phyloP scores from a whole-genome alignment of 37 sponge, comb jelly and placozoan genomes.

The Axinella damicornis region DNA sequence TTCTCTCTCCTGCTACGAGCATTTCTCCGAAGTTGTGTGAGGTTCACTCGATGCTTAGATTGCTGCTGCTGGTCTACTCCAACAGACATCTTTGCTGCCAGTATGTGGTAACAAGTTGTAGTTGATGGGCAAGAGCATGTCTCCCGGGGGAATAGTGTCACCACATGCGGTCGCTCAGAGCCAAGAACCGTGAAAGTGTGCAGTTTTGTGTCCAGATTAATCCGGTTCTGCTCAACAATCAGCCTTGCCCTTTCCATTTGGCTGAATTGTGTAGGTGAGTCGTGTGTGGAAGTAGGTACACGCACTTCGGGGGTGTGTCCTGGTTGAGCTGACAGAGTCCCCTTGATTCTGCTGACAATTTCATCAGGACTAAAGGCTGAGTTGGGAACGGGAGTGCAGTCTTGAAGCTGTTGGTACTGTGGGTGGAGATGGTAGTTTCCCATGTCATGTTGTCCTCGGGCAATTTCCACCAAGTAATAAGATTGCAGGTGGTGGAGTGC shows the following conservation, averaged over 20 bases:
- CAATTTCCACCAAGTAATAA: too few relatives aligned
- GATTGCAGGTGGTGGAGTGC: too few relatives aligned
- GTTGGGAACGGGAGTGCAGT: slow-evolving; percentile 15
- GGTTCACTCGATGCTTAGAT: too few relatives aligned
- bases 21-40: too few relatives aligned
- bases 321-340: neutral
- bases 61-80: neutral
- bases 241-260: too few relatives aligned
- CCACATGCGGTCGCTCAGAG: slow-evolving; percentile 38
- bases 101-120: slow-evolving; percentile 63
- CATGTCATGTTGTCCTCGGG: slow-evolving; percentile 24
- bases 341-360: slow-evolving; percentile 27
- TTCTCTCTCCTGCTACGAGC: slow-evolving; percentile 1
- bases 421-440: slow-evolving; percentile 39
- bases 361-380: slow-evolving; percentile 7
- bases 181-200: slow-evolving; percentile 30
- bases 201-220: too few relatives aligned
- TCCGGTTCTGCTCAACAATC: too few relatives aligned
- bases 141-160: slow-evolving; percentile 58
- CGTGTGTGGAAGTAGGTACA: too few relatives aligned
- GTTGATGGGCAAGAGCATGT: slow-evolving; percentile 66
- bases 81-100: slow-evolving; percentile 58
- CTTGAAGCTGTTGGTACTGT: slow-evolving; percentile 1
- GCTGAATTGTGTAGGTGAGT: too few relatives aligned
- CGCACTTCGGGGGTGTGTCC: too few relatives aligned